Base-by-base conservation (phyloP, 2,113 vertebrate genomes). In the Thamnaconus septentrionalis region DNA sequence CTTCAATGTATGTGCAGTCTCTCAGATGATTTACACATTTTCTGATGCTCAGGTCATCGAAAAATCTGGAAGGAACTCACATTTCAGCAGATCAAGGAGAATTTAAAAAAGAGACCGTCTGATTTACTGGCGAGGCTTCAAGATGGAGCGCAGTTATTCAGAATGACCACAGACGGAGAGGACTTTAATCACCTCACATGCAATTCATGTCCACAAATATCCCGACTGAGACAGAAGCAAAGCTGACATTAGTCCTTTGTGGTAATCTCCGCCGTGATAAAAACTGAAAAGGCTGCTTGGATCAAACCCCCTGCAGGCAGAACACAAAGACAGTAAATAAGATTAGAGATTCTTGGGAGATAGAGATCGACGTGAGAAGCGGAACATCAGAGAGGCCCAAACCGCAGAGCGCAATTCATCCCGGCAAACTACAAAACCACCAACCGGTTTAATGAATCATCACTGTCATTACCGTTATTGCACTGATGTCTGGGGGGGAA, bases 351-450 rank as follows among this genome's bases (percentile, higher is more conserved):
- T 69, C 59, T 59, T 43, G 4, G 44, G 11, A 61, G 63, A 79
- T 69, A 53, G 57, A 67, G 18, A 31, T 60, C 45, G 63, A 70
- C 9, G 69, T 69, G 18, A 31, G 18, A 31, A 31, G 18, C 58
- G 41, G 57, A 73, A 57, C 56, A 79, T 57, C 61, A 70, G 64
- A 68, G 42, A 50, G 79, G 68, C 40, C n/a, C 45, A 58, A 83
- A 80, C 59, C 42, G 59, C 53, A 45, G 46, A 31, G 6, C 39
- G 58, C 66, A 62, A 67, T 60, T 76, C 45, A 70, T 66, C 47
- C 41, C 40, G n/a, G 52, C 54, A 60, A 74, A 64, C 62, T 53
- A 51, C 40, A 66, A 61, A 74, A 70, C 72, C 41, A 12, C 3
- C 1, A 3, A 58, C 46, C 31, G 39, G 40, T 62, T 73, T 61